Evolutionary conservation across 2,797 vertebrate species (phyloP).

Genomic region (Syngnathus acus): DNA sequence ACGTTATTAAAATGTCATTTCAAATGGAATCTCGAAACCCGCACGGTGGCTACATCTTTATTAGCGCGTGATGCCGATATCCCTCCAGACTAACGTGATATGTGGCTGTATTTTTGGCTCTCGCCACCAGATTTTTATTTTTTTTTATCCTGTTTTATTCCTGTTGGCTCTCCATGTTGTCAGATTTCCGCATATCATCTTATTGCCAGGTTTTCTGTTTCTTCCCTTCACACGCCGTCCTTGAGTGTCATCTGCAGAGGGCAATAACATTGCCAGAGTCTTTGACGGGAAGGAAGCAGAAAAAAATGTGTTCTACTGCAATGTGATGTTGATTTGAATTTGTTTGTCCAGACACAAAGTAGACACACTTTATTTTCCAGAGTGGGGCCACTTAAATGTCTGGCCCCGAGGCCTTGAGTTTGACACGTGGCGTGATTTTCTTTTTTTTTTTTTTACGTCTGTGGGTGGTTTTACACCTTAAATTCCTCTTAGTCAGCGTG

Average conservation of each 20-base stretch:
- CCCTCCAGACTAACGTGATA: too few relatives aligned
- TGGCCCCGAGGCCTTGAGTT: background rate
- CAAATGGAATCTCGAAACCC: constrained; percentile 7
- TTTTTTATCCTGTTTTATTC: background rate
- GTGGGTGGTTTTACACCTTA: background rate
- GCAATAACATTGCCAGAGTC: constrained; percentile 21
- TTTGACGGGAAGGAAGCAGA: too few relatives aligned
- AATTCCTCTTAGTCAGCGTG: background rate
- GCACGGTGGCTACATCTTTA: too few relatives aligned
- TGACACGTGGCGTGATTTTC: background rate
- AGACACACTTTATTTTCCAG: too few relatives aligned
- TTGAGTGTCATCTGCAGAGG: constrained; percentile 40
- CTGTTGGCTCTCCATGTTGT: constrained; percentile 1
- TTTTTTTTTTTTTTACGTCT: too few relatives aligned
- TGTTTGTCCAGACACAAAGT: too few relatives aligned
- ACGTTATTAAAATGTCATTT: constrained; percentile 47
- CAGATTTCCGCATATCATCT: constrained; percentile 34
- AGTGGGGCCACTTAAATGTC: background rate
- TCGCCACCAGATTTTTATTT: background rate
- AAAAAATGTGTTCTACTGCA: too few relatives aligned
- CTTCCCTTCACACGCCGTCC: constrained; percentile 24
- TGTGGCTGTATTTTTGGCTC: too few relatives aligned
- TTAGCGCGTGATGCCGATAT: too few relatives aligned
- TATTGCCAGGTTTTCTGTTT: constrained; percentile 20
- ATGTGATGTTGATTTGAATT: too few relatives aligned